Conservation (phyloP, 2,797 vertebrate genomes). For the Selene dorsalis region DNA sequence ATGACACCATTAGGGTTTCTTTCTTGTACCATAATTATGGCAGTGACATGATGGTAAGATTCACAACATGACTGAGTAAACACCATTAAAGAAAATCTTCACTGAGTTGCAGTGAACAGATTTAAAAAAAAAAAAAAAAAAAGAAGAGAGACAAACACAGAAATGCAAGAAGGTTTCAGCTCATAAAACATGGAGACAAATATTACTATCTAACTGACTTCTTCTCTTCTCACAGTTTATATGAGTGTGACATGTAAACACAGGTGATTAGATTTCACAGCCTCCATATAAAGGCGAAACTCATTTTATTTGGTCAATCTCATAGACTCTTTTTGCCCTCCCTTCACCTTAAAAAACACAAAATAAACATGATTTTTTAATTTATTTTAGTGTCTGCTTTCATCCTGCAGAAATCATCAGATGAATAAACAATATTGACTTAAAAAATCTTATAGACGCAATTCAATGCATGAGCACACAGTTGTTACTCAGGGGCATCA, state of each 20-base stretch:
- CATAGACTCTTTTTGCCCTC: neutral
- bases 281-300: neutral
- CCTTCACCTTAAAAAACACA: neutral
- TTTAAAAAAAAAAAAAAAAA: no score
- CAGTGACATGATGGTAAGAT: slow-evolving; percentile 34
- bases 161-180: neutral
- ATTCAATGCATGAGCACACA: neutral
- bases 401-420: neutral
- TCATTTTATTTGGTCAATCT: neutral
- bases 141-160: neutral
- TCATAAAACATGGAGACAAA: slow-evolving; percentile 11
- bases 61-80: slow-evolving; percentile 25
- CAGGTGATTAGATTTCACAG: slow-evolving; percentile 18
- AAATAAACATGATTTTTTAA: slow-evolving; percentile 1
- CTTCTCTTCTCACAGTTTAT: neutral
- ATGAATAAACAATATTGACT: slow-evolving; percentile 20
- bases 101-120: slow-evolving; percentile 20
- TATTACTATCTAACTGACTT: neutral
- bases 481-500: slow-evolving; percentile 16
- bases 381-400: slow-evolving; percentile 1
- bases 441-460: slow-evolving; percentile 8
- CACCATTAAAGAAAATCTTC: slow-evolving; percentile 38
- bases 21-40: slow-evolving; percentile 12
- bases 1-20: slow-evolving; percentile 9
- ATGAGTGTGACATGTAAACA: slow-evolving; percentile 15